phyloP scores from a whole-genome alignment of 2,888 invertebrate genomes.

The Lissocephala sabroskyi region DNA sequence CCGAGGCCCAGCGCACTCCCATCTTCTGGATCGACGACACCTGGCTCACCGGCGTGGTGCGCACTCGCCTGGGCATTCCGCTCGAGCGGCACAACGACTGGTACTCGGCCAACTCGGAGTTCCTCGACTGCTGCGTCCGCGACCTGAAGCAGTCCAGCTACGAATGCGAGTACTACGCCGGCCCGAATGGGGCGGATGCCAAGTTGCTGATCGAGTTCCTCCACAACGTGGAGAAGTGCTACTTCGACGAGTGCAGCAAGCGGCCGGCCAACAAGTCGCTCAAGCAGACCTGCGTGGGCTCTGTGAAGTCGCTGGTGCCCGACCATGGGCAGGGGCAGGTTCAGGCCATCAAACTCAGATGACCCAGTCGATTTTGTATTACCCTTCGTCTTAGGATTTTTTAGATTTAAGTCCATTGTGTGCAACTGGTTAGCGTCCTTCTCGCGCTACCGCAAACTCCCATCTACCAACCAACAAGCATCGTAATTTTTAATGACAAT shows the following conservation, averaged over 20 bases:
- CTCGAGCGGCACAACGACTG: conserved; percentile 76
- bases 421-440: conserved; percentile 20
- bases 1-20: conserved; percentile 74
- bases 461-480: no score
- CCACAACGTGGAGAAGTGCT: conserved; percentile 77
- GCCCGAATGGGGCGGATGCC: conserved; percentile 84
- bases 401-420: conserved; percentile 23
- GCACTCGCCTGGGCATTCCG: conserved; percentile 75
- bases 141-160: conserved; percentile 76
- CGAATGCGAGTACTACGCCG: conserved; percentile 80
- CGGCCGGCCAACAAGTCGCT: conserved; percentile 74
- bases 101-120: conserved; percentile 82
- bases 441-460: conserved; percentile 4
- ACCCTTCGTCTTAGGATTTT: conserved; percentile 5
- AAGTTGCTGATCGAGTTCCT: conserved; percentile 80
- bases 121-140: conserved; percentile 82
- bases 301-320: conserved; percentile 65
- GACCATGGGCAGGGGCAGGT: conserved; percentile 68
- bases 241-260: conserved; percentile 74
- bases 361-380: conserved; percentile 15
- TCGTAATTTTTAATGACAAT: no score
- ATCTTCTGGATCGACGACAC: conserved; percentile 96
- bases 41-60: conserved; percentile 85
- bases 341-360: conserved; percentile 54
- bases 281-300: conserved; percentile 77